phyloP scores from a whole-genome alignment of 1,140 invertebrate species.

The Drosophila aff. region DNA sequence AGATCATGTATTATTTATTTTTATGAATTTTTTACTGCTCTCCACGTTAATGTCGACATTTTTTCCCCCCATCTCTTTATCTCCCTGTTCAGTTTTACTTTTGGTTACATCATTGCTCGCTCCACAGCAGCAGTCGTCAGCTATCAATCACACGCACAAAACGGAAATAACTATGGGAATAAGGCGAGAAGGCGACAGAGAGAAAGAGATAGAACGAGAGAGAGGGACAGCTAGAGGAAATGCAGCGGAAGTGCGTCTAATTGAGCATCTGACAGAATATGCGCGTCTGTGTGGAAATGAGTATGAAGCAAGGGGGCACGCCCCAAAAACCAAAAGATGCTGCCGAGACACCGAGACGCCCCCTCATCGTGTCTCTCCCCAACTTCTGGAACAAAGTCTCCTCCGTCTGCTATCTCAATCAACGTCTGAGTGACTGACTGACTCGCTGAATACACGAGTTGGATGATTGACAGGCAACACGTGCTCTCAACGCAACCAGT shows the following conservation, averaged over 20 bases:
- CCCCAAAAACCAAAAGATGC: conserved; percentile 28
- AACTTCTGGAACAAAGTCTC: conserved; percentile 5
- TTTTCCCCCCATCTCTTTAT: not conserved
- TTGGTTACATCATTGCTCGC: conserved; percentile 46
- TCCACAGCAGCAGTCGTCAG: conserved; percentile 62
- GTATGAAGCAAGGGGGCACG: conserved; percentile 17
- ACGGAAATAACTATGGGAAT: conserved; percentile 77
- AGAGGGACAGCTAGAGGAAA: conserved; percentile 6
- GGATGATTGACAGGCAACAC: conserved; percentile 58
- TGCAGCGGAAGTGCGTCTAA: conserved; percentile 78
- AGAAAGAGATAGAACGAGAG: not conserved
- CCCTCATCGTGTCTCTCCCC: conserved; percentile 1
- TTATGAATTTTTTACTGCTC: conserved; percentile 34
- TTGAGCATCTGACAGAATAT: conserved; percentile 77
- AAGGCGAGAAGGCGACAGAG: conserved; percentile 7
- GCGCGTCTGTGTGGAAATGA: conserved; percentile 47
- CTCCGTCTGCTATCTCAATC: conserved; percentile 51
- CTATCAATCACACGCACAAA: conserved; percentile 78
- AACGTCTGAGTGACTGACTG: conserved; percentile 33
- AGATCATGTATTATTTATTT: conserved; percentile 7
- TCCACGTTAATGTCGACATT: conserved; percentile 26
- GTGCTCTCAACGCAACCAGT: conserved; percentile 44
- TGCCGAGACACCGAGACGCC: conserved; percentile 28
- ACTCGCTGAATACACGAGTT: conserved; percentile 13
- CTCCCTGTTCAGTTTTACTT: conserved; percentile 35